Evolutionary conservation across 1,140 invertebrate genomes (phyloP).

Genomic region (Laodelphax striatellus): DNA sequence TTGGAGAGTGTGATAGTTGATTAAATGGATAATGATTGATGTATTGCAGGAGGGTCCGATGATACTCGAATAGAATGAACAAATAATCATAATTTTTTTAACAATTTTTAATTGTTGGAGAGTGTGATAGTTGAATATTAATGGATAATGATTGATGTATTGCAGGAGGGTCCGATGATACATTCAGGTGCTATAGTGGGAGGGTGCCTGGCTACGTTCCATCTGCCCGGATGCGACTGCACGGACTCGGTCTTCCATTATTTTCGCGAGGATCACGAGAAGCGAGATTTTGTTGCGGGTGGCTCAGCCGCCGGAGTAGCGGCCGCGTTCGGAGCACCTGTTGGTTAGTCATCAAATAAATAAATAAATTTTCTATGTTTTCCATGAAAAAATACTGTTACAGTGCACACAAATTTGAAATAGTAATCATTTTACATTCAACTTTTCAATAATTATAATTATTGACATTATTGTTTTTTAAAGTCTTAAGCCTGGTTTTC

Average conservation of each 20-base stretch:
- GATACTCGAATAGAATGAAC: too few relatives aligned
- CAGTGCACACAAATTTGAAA: too few relatives aligned
- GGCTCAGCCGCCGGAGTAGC: constrained; percentile 94
- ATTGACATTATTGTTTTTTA: too few relatives aligned
- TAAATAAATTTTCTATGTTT: not conserved
- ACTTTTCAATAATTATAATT: too few relatives aligned
- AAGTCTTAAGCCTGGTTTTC: too few relatives aligned
- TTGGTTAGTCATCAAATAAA: constrained; percentile 47
- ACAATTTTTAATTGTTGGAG: too few relatives aligned
- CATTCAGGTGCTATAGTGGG: constrained; percentile 95
- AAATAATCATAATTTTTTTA: too few relatives aligned
- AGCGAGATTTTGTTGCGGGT: constrained; percentile 94
- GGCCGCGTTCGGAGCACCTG: constrained; percentile 92
- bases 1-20: too few relatives aligned
- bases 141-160: constrained; percentile 9
- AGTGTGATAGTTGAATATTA: not conserved
- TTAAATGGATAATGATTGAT: not conserved
- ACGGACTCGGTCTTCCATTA: constrained; percentile 59
- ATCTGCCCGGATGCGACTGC: constrained; percentile 16
- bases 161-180: constrained; percentile 98
- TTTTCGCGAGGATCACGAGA: constrained; percentile 93
- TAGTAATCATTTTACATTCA: too few relatives aligned
- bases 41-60: constrained; percentile 89
- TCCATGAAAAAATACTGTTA: too few relatives aligned
- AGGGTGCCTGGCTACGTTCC: constrained; percentile 37